Evolutionary conservation across 2,113 vertebrate species (phyloP), one percentile per base, ranked within the genome.

Genomic region (Epinephelus fuscoguttatus): DNA sequence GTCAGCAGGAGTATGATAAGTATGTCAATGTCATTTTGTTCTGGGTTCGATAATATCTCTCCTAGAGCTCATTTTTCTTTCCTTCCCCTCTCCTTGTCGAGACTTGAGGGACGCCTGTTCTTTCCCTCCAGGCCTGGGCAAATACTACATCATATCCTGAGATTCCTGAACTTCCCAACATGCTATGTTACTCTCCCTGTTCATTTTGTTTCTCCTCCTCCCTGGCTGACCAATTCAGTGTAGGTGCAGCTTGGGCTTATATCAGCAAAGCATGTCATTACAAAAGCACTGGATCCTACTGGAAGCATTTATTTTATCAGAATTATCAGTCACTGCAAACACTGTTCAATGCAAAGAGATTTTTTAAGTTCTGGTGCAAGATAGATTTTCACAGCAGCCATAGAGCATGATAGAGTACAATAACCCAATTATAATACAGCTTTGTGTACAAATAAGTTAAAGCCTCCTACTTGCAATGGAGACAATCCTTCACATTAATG

Each of bases 91-190:
- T 53, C 61, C 15, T 17, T 77, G 81, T 81, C 8, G n/a, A 76
- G 63, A 82, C 82, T 78, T 4, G 15, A 53, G 85, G 71, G 60
- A 23, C 4, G 13, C 23, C 80, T 81, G 57, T 57, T 82, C 70
- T 79, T 33, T 83, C 63, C 82, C 63, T 75, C 72, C 30, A 70
- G 73, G 23, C 71, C 64, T 61, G 60, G 27, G 55, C 64, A 91
- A 84, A 85, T 84, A 81, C 78, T 68, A 25, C 83, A 81, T 91
- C 82, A 91, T 78, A 87, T 92, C 88, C 80, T 87, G 75, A 87
- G 75, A 90, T 88, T 90, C 75, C 85, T 87, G 59, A 73, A 82
- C 81, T 91, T 93, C 81, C 75, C 80, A 78, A 52, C 72, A 81
- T 59, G 69, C 55, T 56, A 81, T 7, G 40, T 73, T 23, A 62